Conservation (phyloP, 2,888 invertebrate genomes). For the Bimastos eiseni region DNA sequence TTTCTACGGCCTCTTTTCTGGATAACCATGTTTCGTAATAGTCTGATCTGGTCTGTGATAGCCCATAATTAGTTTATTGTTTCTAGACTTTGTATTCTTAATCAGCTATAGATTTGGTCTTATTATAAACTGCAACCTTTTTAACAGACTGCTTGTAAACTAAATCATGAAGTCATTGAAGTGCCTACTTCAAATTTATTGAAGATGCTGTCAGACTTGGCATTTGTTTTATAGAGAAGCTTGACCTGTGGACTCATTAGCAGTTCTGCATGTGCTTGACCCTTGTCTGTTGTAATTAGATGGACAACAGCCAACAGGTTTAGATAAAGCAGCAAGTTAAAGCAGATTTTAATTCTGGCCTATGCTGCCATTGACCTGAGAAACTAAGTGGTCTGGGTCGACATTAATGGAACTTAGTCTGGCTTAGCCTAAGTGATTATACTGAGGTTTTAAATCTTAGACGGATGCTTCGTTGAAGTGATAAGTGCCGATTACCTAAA, state of each 20-base stretch:
- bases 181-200: neutral
- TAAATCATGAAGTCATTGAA: neutral
- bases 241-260: constrained; percentile 2
- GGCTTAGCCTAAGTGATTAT: neutral
- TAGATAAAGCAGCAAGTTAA: neutral
- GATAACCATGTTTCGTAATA: neutral
- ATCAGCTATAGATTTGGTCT: neutral
- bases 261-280: neutral
- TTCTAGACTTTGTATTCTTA: constrained; percentile 2
- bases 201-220: neutral
- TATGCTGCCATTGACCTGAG: neutral
- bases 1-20: neutral
- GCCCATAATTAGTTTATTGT: neutral
- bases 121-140: neutral
- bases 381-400: neutral
- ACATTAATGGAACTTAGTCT: neutral
- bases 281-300: neutral
- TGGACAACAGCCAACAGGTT: neutral
- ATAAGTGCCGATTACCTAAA: neutral
- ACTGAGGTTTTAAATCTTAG: neutral
- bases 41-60: neutral
- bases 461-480: neutral
- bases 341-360: neutral
- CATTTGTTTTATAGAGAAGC: neutral
- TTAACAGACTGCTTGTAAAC: neutral